Evolutionary conservation across 2,888 invertebrate species (phyloP), one percentile per base, ranked within the genome.

Genomic region (Rotaria macrura): DNA sequence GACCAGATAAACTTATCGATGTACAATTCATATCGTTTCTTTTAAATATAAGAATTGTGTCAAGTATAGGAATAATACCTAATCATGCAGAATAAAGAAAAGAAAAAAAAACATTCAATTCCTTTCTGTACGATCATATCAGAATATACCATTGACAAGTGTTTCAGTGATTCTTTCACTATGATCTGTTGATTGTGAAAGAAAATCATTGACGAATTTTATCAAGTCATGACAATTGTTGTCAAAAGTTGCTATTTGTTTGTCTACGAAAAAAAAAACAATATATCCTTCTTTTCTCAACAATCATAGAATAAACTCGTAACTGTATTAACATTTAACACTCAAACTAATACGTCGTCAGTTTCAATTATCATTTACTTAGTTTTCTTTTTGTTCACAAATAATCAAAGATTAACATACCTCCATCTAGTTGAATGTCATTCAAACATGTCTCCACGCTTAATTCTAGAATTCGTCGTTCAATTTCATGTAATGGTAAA

Each of bases 151-250:
- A 34, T 83, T 84, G 12, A 85, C 84, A 12, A 85, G 29, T 25
- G 34, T 84, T 40, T 85, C 85, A n/a, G 57, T 85, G 40, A 85
- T 47, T 84, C 47, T 10, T 34, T 47, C 40, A 47, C 34, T 47
- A 14, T 52, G 89, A n/a, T 79, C 43, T 6, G 9, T 43, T 3
- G 23, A 23, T 79, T 79, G 43, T 34, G 93, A 92, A 3, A 93
- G 92, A 85, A 93, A 91, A 88, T 93, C 92, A 87, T 93, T 93
- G 7, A 93, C 92, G 91, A 93, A 91, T 87, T 93, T 92, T 87
- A 93, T 89, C 40, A 93, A 90, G 87, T 93, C 92, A 10, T 92
- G 91, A 52, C 93, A 92, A 89, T 93, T 93, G 90, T 92, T 92
- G 87, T 92, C 91, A 87, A 92, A 91, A 25, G 89, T 89, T 74